A percentile compares a stretch with the other conserved stretches of the same genome.
Evolutionary conservation across 2,797 vertebrate species (phyloP).

Genomic region (Gorsachius magnificus): DNA sequence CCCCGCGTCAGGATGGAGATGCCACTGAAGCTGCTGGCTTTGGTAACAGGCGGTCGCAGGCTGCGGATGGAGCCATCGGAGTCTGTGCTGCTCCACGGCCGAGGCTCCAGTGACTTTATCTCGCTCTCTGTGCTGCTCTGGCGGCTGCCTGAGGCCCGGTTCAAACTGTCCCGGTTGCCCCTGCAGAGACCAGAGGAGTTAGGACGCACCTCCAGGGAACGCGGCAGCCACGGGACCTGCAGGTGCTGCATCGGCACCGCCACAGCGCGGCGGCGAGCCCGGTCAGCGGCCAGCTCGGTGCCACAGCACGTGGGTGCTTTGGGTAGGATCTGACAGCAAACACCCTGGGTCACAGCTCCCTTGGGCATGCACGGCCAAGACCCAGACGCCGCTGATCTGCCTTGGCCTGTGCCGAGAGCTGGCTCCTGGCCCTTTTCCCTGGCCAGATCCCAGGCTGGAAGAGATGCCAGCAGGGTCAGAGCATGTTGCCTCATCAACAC

Average conservation of each 20-base stretch:
- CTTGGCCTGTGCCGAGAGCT: background rate
- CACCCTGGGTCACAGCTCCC: background rate
- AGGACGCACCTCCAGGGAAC: background rate
- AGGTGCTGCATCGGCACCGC: background rate
- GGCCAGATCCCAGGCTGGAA: background rate
- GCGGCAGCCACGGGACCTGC: background rate
- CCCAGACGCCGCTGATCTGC: background rate
- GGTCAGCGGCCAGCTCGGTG: too few relatives aligned
- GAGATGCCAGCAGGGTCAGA: background rate
- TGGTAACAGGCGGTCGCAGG: slow-evolving; percentile 93
- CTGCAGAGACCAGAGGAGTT: slow-evolving; percentile 71
- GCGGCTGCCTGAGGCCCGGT: slow-evolving; percentile 90
- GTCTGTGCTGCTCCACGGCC: slow-evolving; percentile 99
- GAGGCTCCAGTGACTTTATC: slow-evolving; percentile 94
- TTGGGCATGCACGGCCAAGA: background rate
- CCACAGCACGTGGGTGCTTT: background rate
- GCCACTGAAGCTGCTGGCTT: slow-evolving; percentile 99
- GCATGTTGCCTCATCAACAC: background rate
- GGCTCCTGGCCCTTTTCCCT: background rate
- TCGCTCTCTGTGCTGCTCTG: slow-evolving; percentile 99
- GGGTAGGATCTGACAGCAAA: background rate
- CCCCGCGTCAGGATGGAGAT: slow-evolving; percentile 97
- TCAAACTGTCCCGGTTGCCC: slow-evolving; percentile 90
- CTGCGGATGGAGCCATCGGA: slow-evolving; percentile 92
- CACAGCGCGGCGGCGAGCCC: background rate